Evolutionary conservation across 2,888 invertebrate species (phyloP).

Genomic region (Eristalis tenax): DNA sequence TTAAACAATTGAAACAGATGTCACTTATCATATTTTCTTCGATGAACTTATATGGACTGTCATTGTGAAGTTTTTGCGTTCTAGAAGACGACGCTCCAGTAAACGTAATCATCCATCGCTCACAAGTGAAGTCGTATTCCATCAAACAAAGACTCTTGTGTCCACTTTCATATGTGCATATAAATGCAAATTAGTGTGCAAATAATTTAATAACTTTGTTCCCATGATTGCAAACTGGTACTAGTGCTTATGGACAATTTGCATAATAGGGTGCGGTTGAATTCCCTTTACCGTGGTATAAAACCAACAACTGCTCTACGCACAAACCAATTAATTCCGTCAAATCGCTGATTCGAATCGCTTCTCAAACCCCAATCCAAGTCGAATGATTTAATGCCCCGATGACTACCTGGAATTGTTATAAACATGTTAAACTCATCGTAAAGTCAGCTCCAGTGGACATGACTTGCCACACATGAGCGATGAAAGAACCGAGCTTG

Average conservation of each 20-base stretch:
- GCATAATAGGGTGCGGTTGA: conserved; percentile 17
- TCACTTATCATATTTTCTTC: neutral
- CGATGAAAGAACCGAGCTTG: conserved; percentile 51
- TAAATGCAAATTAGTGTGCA: neutral
- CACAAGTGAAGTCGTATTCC: neutral
- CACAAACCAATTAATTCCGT: conserved; percentile 60
- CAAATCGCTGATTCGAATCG: conserved; percentile 47
- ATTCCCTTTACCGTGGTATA: conserved; percentile 10
- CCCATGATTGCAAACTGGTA: neutral
- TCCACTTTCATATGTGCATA: neutral
- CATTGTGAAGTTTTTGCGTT: neutral
- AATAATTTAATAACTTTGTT: neutral
- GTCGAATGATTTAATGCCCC: conserved; percentile 65
- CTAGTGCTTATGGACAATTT: neutral
- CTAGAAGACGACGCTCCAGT: no score
- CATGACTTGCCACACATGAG: conserved; percentile 72
- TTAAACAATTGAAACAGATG: neutral
- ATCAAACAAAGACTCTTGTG: neutral
- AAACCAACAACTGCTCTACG: neutral
- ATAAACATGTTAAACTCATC: conserved; percentile 72
- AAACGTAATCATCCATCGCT: neutral
- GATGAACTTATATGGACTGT: no score
- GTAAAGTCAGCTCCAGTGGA: conserved; percentile 67
- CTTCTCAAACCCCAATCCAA: conserved; percentile 38
- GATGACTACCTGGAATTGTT: conserved; percentile 64